Conservation (phyloP, 2,888 invertebrate species). For the Taphrorychus bicolor region DNA sequence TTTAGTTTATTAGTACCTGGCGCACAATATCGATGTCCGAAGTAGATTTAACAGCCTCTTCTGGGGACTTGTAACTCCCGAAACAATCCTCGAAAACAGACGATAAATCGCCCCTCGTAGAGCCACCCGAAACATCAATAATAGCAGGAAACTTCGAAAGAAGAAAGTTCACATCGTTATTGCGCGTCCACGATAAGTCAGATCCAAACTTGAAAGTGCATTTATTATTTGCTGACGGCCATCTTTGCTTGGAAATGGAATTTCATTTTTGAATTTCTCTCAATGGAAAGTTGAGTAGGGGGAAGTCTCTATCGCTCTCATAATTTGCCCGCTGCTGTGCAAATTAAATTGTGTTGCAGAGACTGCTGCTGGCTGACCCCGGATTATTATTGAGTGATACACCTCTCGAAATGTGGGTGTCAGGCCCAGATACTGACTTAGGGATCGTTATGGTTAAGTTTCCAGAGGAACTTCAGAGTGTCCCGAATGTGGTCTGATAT, state of each 20-base stretch:
- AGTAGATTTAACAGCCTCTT: no score
- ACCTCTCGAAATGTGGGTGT: not conserved
- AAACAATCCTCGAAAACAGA: not conserved
- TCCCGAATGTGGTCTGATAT: not conserved
- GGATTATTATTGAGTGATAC: not conserved
- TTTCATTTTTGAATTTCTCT: not conserved
- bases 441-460: not conserved
- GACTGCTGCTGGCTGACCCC: not conserved
- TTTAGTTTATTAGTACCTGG: no score
- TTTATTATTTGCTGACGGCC: not conserved
- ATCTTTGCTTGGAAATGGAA: not conserved
- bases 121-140: not conserved
- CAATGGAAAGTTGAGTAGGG: not conserved
- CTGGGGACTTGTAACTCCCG: no score
- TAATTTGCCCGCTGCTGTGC: not conserved
- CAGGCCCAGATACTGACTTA: not conserved
- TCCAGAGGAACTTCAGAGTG: not conserved
- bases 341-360: not conserved
- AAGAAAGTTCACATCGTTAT: constrained; percentile 4
- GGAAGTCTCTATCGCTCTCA: no score
- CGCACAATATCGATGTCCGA: no score
- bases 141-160: not conserved
- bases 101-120: not conserved
- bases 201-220: constrained; percentile 5
- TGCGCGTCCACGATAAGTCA: constrained; percentile 6